Percentiles rank a stretch among this genome's conserved stretches.
Conservation (phyloP, 2,113 vertebrate genomes). For the Onychostoma macrolepis region DNA sequence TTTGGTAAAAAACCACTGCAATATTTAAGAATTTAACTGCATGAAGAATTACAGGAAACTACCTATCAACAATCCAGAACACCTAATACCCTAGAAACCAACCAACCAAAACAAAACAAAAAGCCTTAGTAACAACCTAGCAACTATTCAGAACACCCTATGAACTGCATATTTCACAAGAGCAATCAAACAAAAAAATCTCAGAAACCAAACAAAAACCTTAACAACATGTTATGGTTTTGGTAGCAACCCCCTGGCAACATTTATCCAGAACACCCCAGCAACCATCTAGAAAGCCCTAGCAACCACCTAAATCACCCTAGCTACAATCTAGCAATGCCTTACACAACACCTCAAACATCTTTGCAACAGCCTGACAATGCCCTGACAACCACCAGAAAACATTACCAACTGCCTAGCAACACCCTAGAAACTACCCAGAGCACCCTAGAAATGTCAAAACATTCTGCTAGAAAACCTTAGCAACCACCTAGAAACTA, state of each 20-base stretch:
- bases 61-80: background rate
- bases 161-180: background rate
- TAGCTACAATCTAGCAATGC: background rate
- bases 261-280: background rate
- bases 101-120: background rate
- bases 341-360: background rate
- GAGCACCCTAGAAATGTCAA: too few species aligned
- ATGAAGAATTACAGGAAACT: background rate
- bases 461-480: too few species aligned
- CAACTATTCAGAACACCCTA: background rate
- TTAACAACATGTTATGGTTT: background rate
- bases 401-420: too few species aligned
- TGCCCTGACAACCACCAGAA: conserved; percentile 9
- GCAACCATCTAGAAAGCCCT: background rate
- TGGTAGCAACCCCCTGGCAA: background rate
- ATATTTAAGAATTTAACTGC: background rate
- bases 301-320: background rate
- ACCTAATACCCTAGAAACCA: background rate
- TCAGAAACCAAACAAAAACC: too few species aligned
- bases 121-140: background rate
- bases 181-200: background rate
- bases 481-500: too few species aligned
- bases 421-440: too few species aligned
- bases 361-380: background rate
- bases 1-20: background rate